Conservation (phyloP, 2,888 invertebrate species). For the Keiferia lycopersicella region DNA sequence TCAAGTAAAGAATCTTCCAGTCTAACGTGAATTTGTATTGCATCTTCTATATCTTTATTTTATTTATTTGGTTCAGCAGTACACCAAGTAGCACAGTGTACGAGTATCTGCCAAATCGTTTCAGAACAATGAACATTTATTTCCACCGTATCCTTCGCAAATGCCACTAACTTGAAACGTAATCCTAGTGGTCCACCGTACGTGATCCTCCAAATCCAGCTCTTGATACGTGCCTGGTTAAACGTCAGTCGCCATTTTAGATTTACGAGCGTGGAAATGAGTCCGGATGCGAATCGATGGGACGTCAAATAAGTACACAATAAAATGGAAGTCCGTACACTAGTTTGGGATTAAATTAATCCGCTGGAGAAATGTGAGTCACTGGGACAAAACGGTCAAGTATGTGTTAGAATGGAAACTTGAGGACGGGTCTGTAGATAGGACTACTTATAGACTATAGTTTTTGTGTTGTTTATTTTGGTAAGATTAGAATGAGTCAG, state of each 20-base stretch:
- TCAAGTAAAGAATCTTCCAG: neutral
- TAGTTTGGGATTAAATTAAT: constrained; percentile 8
- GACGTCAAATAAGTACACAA: constrained; percentile 10
- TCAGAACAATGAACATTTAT: constrained; percentile 10
- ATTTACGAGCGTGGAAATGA: constrained; percentile 10
- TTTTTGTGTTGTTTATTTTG: too few species aligned
- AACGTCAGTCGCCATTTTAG: constrained; percentile 13
- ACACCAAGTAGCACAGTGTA: neutral
- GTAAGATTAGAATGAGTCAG: too few species aligned
- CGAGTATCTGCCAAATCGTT: constrained; percentile 3
- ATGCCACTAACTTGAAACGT: neutral
- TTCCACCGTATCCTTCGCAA: constrained; percentile 26
- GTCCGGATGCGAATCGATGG: neutral
- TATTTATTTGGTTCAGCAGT: neutral
- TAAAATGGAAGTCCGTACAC: neutral
- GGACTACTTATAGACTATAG: too few species aligned
- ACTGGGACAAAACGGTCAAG: constrained; percentile 3
- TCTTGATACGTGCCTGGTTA: constrained; percentile 5
- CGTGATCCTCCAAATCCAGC: neutral
- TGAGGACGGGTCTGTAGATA: neutral
- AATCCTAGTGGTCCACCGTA: constrained; percentile 1
- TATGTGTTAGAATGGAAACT: neutral
- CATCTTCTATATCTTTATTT: neutral
- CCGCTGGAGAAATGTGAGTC: constrained; percentile 3
- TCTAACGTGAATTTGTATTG: neutral